A percentile compares a stretch with the other conserved stretches of the same genome.
These are phyloP conservation scores for Eupithecia tripunctaria DNA, from an alignment of 2,888 invertebrate genomes.

Conservation along the genomic window DNA sequence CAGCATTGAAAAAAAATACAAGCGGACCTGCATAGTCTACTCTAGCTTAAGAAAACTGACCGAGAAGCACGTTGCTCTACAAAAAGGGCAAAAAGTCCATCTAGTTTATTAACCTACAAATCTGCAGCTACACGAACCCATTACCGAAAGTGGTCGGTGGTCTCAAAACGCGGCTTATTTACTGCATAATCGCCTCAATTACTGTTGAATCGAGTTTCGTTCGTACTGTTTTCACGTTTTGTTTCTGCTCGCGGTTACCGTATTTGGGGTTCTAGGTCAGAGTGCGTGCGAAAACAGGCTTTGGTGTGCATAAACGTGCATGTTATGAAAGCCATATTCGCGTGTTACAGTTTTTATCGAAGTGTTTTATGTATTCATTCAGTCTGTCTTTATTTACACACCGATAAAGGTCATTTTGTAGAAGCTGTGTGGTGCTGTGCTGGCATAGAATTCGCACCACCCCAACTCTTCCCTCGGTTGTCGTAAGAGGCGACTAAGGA, in stretches of 20 bases:
- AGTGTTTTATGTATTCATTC: neutral
- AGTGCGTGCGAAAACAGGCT: constrained; percentile 54
- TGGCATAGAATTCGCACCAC: too few relatives aligned
- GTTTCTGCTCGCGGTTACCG: constrained; percentile 53
- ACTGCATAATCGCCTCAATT: constrained; percentile 53
- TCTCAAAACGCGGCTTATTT: constrained; percentile 9
- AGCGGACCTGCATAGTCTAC: neutral
- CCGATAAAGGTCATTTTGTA: neutral
- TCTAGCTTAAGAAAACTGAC: neutral
- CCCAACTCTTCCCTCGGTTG: too few relatives aligned
- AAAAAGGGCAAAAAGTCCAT: neutral
- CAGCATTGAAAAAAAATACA: too few relatives aligned
- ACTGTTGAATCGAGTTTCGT: constrained; percentile 57
- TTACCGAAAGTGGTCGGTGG: constrained; percentile 15
- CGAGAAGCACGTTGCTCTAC: neutral
- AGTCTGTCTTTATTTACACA: neutral
- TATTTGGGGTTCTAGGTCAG: constrained; percentile 56
- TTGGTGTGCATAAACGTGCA: constrained; percentile 22
- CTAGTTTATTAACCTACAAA: constrained; percentile 2
- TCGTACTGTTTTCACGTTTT: constrained; percentile 49
- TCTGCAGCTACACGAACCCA: neutral
- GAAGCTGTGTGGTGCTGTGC: too few relatives aligned
- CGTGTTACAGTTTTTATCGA: neutral
- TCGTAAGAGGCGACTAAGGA: too few relatives aligned
- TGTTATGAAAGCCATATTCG: neutral